Evolutionary conservation across 2,113 vertebrate genomes (phyloP), one percentile per base, ranked within the genome.

Genomic region (Gnathonemus longibarbis): DNA sequence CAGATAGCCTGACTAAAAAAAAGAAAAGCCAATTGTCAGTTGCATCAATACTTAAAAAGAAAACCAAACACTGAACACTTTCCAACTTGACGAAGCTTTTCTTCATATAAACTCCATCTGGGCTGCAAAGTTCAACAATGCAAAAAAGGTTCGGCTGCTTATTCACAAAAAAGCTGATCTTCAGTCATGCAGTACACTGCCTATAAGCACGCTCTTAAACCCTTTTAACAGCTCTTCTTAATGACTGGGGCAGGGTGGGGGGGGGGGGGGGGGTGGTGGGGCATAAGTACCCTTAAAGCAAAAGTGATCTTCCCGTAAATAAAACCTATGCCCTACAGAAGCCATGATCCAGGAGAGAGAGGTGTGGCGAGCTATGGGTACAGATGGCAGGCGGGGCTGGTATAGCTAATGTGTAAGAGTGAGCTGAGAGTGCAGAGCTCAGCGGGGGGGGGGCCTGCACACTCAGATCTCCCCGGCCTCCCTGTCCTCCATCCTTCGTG

Each of bases 391-490:
- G 42, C 5, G 87, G 52, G 91, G 50, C 42, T 56, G 35, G 56
- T 39, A 46, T 52, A 49, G 50, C 49, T 84, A 58, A 39, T 3
- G 74, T n/a, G 74, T 77, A 35, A 77, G 74, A 15, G 31, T 42
- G 62, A 83, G 70, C 8, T 10, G 46, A n/a, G 45, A 19, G 50
- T 27, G 77, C 74, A 66, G 89, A 87, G 84, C 90, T 85, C 86
- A 84, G 89, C 52, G 80, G 24, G 21, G 21, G 21, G 2, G 58
- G 58, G 87, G 66, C 90, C 90, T 90, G 17, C 53, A 21, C 92
- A 91, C 91, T 98, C 95, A 98, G 94, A 98, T 96, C 95, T 98
- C 97, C 58, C 97, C 97, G 39, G 96, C 95, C 93, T 98, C 98
- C 95, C 97, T 96, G 94, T 98, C 97, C 77, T 98, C 98, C 21